Percentiles rank a stretch among this genome's conserved stretches.
phyloP scores from a whole-genome alignment of 2,888 invertebrate species.

The Pachycephus smyrnensis region DNA sequence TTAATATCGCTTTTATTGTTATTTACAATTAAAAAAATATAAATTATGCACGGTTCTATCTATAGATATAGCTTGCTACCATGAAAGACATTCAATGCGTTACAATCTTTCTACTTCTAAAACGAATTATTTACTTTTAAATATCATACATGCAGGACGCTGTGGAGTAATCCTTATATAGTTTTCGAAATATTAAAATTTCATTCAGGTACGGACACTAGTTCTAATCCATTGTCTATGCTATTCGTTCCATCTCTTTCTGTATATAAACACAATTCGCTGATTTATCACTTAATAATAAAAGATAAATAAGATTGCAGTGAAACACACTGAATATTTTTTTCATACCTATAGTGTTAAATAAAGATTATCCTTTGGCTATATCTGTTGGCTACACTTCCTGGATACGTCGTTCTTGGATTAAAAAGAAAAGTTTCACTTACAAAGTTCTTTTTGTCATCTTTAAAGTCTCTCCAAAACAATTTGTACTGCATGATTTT shows the following conservation, averaged over 20 bases:
- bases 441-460: neutral
- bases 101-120: neutral
- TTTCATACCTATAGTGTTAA: neutral
- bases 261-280: neutral
- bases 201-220: neutral
- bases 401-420: neutral
- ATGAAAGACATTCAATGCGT: neutral
- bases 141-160: neutral
- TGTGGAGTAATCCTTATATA: neutral
- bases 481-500: slow-evolving; percentile 23
- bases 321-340: neutral
- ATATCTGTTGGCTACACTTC: neutral
- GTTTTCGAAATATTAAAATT: neutral
- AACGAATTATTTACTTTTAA: neutral
- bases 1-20: neutral
- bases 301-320: neutral
- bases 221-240: neutral
- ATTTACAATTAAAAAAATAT: neutral
- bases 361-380: neutral
- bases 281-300: neutral
- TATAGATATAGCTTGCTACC: neutral
- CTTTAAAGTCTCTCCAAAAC: slow-evolving; percentile 18
- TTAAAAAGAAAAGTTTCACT: neutral
- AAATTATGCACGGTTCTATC: neutral
- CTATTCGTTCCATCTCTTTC: neutral